Base-by-base conservation (phyloP, 2,113 vertebrate species). In the Cettia cetti region DNA sequence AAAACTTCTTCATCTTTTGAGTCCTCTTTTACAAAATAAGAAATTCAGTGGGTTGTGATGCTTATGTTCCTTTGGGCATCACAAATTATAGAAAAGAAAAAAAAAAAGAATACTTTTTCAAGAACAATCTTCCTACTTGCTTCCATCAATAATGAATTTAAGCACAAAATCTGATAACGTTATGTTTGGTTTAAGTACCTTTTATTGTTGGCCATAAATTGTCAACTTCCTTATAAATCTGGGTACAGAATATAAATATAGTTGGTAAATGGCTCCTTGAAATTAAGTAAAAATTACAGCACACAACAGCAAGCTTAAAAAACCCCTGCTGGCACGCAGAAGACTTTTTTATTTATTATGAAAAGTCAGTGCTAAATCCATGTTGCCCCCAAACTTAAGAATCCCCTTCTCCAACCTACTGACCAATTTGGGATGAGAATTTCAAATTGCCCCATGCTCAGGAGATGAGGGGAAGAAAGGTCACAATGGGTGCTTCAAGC, bases 201-300 rank as follows among this genome's bases (percentile, higher is more conserved):
- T 91, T 93, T 88, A 74, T 65, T 82, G 47, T 91, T 75, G 54
- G 23, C 37, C 37, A 56, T 94, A 96, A 90, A 92, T 78, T 71
- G 37, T 52, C 88, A 83, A 81, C 28, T 37, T 88, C 28, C 30
- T 85, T 72, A 63, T 90, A 90, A 93, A 92, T 81, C 52, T 74
- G 40, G 60, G 60, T 69, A 54, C 6, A 59, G 56, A 83, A 68
- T 68, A 78, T 52, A 96, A 68, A 88, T 60, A 78, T 9, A 64
- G 10, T 42, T 8, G 1, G 16, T 39, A 88, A 90, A 86, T 18
- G 10, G 15, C 40, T 80, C 26, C 47, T 60, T 80, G 49, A 86
- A 86, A 88, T 90, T 77, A 92, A 71, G 14, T 44, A 15, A 92
- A 91, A 95, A 69, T 65, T 53, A 66, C 17, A 74, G 31, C 27